Base-by-base conservation (phyloP, 1,140 invertebrate genomes). In the Solenopsis invicta region DNA sequence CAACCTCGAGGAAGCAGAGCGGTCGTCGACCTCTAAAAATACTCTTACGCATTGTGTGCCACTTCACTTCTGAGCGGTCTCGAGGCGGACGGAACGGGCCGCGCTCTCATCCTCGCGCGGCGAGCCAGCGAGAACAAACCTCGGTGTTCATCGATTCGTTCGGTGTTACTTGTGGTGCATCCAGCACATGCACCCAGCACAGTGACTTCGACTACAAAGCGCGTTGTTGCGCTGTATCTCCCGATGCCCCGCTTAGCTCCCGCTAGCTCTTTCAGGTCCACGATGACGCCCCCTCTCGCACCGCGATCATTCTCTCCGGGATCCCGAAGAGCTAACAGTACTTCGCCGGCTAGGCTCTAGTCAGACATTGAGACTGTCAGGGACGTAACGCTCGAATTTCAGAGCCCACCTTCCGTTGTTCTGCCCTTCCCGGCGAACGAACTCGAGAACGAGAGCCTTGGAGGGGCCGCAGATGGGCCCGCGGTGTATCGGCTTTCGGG, bases 1-100 rank as follows among this genome's bases (percentile, higher is more conserved):
- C 87, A 88, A 90, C 87, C 87, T 86, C 88, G 87, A 90, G 88
- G 93, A 94, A 94, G 90, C 94, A 94, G 94, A 94, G 93, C 94
- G 94, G 94, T 94, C 94, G 89, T 91, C 91, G 93, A 94, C 90
- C 94, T 81, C 91, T 93, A 90, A 93, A 93, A 93, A 94, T 94
- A 94, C 94, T 95, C 94, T 94, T 94, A 94, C 94, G 94, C 94
- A 94, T 94, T 94, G 93, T 94, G 94, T 95, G 94, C 94, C 93
- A 95, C 94, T 94, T 94, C 93, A 93, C 92, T 94, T 93, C 88
- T 89, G 92, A 93, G 85, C 88, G 82, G 88, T 88, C 77, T 86
- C 81, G 86, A 87, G 75, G 56, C 69, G 87, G 69, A 74, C 88
- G 82, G 41, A 88, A 41, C 78, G 87, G 69, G 69, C 52, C 61